A percentile compares a stretch with the other conserved stretches of the same genome.
Conservation (phyloP, 1,140 invertebrate genomes). For the Heliconius congener region DNA sequence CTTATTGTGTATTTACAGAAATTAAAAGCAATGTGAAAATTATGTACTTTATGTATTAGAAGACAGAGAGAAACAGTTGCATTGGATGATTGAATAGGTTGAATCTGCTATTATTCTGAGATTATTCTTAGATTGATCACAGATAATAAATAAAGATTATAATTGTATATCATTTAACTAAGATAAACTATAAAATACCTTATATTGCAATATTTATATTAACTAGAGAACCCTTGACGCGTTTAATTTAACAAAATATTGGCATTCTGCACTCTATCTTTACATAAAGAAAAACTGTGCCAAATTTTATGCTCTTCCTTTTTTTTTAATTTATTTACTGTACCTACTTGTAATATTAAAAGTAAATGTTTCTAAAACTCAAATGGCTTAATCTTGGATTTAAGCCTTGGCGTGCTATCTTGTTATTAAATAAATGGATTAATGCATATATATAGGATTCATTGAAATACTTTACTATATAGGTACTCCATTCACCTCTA, state of each 20-base stretch:
- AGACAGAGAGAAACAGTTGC: background rate
- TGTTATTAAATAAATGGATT: slow-evolving; percentile 21
- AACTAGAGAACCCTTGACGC: no score
- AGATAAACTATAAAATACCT: no score
- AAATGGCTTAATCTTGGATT: background rate
- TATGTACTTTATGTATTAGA: no score
- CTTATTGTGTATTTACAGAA: background rate
- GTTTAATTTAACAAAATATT: no score
- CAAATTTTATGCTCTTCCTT: no score
- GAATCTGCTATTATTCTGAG: background rate
- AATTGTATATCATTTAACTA: no score
- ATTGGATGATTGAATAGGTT: background rate
- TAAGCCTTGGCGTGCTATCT: background rate
- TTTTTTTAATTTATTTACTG: background rate
- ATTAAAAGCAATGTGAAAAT: background rate
- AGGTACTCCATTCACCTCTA: background rate
- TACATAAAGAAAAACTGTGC: no score
- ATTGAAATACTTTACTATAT: slow-evolving; percentile 20
- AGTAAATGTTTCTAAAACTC: background rate
- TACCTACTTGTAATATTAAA: background rate
- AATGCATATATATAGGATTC: slow-evolving; percentile 12
- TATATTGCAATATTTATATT: no score
- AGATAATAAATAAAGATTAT: no score
- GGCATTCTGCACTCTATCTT: no score
- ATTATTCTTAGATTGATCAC: no score